These are phyloP conservation scores for Falco rusticolus DNA, from an alignment of 2,797 vertebrate genomes.

Conservation along the genomic window DNA sequence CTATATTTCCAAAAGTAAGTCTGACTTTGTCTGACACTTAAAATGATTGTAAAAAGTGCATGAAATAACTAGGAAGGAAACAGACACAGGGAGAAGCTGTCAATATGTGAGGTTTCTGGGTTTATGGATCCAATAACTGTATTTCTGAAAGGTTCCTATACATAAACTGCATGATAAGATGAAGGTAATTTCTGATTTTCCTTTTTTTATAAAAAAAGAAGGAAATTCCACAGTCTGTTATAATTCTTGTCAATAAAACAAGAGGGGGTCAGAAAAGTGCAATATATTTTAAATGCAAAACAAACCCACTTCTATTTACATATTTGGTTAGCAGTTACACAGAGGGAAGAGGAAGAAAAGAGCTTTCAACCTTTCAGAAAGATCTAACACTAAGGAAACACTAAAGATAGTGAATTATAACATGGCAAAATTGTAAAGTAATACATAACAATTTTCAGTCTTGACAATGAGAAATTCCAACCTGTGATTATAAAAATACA, in stretches of 20 bases:
- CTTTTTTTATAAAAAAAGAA: background rate
- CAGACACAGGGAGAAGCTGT: background rate
- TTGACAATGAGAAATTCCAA: background rate
- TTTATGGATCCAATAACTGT: background rate
- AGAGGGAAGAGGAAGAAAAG: background rate
- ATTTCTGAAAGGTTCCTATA: background rate
- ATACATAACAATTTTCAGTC: background rate
- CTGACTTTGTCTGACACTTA: background rate
- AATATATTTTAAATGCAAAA: background rate
- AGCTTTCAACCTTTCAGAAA: background rate
- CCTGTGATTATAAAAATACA: background rate
- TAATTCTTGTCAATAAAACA: background rate
- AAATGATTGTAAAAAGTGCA: background rate
- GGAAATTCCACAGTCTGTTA: background rate
- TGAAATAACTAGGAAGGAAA: background rate
- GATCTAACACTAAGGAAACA: background rate
- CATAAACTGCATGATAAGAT: background rate
- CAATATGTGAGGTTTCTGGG: background rate
- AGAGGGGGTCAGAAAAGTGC: background rate
- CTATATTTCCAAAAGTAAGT: background rate
- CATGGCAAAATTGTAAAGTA: background rate
- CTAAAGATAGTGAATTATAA: background rate
- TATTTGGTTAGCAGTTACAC: background rate
- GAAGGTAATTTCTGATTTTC: background rate
- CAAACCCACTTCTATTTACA: background rate